phyloP scores from a whole-genome alignment of 2,797 vertebrate genomes.

The Hemitrygon akajei region DNA sequence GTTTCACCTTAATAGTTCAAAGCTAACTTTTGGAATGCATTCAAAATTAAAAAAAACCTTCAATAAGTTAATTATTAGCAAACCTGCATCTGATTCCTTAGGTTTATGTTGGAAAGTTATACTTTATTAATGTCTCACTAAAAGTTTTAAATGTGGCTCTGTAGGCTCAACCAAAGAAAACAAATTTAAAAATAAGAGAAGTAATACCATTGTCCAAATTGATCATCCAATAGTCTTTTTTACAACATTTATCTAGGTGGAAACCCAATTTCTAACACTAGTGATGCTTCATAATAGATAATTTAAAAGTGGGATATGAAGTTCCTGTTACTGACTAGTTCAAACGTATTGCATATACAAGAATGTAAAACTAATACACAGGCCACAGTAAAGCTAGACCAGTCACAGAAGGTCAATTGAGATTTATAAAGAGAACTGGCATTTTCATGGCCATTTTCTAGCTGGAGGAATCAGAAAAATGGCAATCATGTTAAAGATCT shows the following conservation, averaged over 20 bases:
- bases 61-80: background rate
- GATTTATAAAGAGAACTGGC: background rate
- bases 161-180: background rate
- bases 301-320: background rate
- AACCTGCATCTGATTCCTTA: background rate
- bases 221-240: no score
- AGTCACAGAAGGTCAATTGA: background rate
- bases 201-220: background rate
- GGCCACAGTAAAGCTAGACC: background rate
- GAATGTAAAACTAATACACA: background rate
- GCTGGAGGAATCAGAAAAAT: no score
- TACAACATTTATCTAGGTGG: background rate
- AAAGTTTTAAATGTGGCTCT: background rate
- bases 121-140: background rate
- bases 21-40: background rate
- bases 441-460: background rate
- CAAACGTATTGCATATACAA: background rate
- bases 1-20: conserved; percentile 12
- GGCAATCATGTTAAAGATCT: no score
- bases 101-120: background rate
- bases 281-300: background rate
- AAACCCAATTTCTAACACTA: background rate
- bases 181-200: background rate
- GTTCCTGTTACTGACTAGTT: background rate
- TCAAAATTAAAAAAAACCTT: background rate